Evolutionary conservation across 2,888 invertebrate genomes (phyloP).

Genomic region (Watsonalla binaria): DNA sequence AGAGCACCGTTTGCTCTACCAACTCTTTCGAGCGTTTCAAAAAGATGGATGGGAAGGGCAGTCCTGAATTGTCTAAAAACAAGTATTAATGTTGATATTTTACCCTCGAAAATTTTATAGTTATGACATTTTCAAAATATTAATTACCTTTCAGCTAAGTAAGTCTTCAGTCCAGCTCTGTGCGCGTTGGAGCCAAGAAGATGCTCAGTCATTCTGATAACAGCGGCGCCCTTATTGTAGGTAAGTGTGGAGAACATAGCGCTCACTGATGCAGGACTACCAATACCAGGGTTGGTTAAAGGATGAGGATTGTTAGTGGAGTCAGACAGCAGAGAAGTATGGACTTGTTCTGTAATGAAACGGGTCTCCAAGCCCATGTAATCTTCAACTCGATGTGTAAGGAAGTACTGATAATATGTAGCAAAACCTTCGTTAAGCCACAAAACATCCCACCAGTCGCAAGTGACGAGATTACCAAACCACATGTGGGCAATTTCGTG

Average conservation of each 20-base stretch:
- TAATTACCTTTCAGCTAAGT: constrained; percentile 72
- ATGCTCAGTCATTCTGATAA: constrained; percentile 84
- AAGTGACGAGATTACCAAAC: constrained; percentile 83
- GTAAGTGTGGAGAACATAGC: constrained; percentile 82
- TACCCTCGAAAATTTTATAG: no score
- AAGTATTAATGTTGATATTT: no score
- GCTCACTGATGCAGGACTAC: constrained; percentile 77
- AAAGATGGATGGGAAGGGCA: constrained; percentile 71
- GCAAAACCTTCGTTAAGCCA: constrained; percentile 86
- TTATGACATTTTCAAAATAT: neutral
- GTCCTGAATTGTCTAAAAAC: constrained; percentile 45
- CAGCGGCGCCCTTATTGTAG: constrained; percentile 83
- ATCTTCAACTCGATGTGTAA: constrained; percentile 73
- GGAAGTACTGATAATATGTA: constrained; percentile 84
- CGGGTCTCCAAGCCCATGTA: constrained; percentile 82
- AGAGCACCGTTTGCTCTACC: constrained; percentile 36
- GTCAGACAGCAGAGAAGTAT: constrained; percentile 80
- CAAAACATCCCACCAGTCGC: constrained; percentile 81
- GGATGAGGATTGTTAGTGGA: constrained; percentile 78
- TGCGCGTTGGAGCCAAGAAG: constrained; percentile 76
- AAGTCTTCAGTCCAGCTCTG: constrained; percentile 72
- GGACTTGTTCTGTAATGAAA: constrained; percentile 84
- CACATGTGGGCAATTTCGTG: constrained; percentile 88
- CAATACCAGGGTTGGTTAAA: constrained; percentile 74
- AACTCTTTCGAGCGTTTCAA: constrained; percentile 60